Evolutionary conservation across 2,888 invertebrate species (phyloP), one percentile per base, ranked within the genome.

Genomic region (Aleiodes alternator): DNA sequence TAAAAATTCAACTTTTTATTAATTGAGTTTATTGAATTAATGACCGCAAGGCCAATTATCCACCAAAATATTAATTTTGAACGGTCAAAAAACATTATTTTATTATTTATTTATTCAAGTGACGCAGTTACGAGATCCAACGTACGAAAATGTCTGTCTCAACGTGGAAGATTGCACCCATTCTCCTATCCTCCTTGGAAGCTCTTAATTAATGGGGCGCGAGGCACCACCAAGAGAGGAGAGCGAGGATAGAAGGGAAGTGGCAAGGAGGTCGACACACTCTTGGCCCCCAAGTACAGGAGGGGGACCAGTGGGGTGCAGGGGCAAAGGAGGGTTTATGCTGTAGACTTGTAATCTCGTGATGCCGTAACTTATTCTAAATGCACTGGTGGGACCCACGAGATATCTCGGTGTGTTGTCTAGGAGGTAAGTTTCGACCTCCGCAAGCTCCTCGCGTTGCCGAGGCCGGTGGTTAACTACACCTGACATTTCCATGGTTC

Each of bases 311-410:
- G 23, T 23, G 23, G 77, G 75, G 76, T 29, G 74, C 77, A 80
- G 78, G 76, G 71, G 66, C 80, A 48, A 84, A 85, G 86, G 84
- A 85, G 85, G 85, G 85, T 87, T 87, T 87, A 87, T 85, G 82
- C 84, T 80, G 84, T 81, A 85, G 88, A 87, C 88, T 87, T 88
- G 88, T 88, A 88, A 88, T 88, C 88, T 88, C 87, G 84, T 84
- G 85, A 88, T 85, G 87, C 84, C 84, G 86, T 87, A 87, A 88
- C 87, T 88, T 88, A 88, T 88, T 88, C 87, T 85, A 86, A 88
- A 88, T 88, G 87, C 86, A 87, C 87, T 87, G 83, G 86, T 84
- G 87, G 85, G 86, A 87, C 84, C 82, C 80, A 77, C 83, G 83
- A 84, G 85, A 86, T 87, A 86, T 85, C 84, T 85, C 81, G 80